Evolutionary conservation across 2,113 vertebrate species (phyloP).

Genomic region (Apeltes quadracus): DNA sequence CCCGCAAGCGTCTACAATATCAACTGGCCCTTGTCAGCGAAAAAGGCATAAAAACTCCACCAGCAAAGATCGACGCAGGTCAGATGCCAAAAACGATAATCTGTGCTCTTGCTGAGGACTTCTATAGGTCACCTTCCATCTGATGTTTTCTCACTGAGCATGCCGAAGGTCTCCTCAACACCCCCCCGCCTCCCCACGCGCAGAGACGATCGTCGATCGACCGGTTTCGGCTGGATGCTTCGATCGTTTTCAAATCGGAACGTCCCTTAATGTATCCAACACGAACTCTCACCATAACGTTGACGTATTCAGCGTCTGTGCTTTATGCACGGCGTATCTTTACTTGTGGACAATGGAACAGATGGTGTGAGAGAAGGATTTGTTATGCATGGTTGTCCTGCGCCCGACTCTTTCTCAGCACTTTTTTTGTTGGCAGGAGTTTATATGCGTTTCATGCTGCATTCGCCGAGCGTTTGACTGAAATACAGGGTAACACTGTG

Average conservation of each 20-base stretch:
- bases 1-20: slow-evolving; percentile 24
- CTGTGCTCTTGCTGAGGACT: slow-evolving; percentile 44
- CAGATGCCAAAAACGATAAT: slow-evolving; percentile 56
- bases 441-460: slow-evolving; percentile 63
- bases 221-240: slow-evolving; percentile 16
- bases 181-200: neutral
- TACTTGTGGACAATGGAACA: slow-evolving; percentile 73
- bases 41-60: slow-evolving; percentile 10
- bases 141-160: slow-evolving; percentile 17
- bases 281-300: slow-evolving; percentile 46
- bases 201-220: slow-evolving; percentile 37
- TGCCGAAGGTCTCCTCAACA: slow-evolving; percentile 9
- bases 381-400: slow-evolving; percentile 71
- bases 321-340: slow-evolving; percentile 71
- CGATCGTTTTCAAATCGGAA: slow-evolving; percentile 42
- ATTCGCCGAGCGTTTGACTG: slow-evolving; percentile 53
- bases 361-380: slow-evolving; percentile 76
- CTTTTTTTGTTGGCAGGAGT: slow-evolving; percentile 67
- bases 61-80: slow-evolving; percentile 58
- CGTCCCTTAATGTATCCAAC: slow-evolving; percentile 53
- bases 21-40: slow-evolving; percentile 51
- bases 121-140: slow-evolving; percentile 66
- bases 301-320: slow-evolving; percentile 50
- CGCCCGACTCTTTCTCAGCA: slow-evolving; percentile 68
- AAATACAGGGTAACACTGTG: slow-evolving; percentile 46